phyloP scores from a whole-genome alignment of 2,888 invertebrate genomes.

The Tetanocera ferruginea region DNA sequence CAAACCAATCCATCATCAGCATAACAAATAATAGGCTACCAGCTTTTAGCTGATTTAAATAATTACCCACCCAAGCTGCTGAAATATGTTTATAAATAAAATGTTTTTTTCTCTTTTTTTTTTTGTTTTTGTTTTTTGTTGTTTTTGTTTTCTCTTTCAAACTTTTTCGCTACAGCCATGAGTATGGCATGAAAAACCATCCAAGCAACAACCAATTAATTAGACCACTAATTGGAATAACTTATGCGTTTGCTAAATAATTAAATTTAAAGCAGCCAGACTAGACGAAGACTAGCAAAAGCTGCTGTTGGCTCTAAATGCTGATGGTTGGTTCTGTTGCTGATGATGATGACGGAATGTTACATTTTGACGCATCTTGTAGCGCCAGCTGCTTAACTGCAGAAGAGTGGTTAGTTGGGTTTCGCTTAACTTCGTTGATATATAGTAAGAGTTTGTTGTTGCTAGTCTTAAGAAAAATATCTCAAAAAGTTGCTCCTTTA shows the following conservation, averaged over 20 bases:
- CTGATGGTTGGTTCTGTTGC: background rate
- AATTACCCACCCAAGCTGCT: background rate
- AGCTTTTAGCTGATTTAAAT: background rate
- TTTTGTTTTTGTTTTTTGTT: background rate
- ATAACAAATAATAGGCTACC: background rate
- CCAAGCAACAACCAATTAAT: background rate
- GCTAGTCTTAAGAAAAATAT: background rate
- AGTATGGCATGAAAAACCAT: background rate
- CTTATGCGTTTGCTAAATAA: conserved; percentile 64
- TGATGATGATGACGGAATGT: background rate
- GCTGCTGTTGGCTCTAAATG: background rate
- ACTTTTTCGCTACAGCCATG: background rate
- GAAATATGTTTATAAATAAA: background rate
- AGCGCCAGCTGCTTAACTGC: background rate
- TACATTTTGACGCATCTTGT: background rate
- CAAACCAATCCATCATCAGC: too few relatives aligned
- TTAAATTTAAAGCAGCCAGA: conserved; percentile 55
- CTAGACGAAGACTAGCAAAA: background rate
- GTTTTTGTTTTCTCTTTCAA: background rate
- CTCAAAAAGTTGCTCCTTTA: background rate
- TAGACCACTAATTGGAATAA: conserved; percentile 60
- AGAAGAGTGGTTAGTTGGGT: background rate
- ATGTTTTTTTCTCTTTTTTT: background rate
- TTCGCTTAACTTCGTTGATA: background rate
- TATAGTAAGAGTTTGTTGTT: background rate